phyloP scores from a whole-genome alignment of 2,888 invertebrate genomes.

The Parthenolecanium corni region DNA sequence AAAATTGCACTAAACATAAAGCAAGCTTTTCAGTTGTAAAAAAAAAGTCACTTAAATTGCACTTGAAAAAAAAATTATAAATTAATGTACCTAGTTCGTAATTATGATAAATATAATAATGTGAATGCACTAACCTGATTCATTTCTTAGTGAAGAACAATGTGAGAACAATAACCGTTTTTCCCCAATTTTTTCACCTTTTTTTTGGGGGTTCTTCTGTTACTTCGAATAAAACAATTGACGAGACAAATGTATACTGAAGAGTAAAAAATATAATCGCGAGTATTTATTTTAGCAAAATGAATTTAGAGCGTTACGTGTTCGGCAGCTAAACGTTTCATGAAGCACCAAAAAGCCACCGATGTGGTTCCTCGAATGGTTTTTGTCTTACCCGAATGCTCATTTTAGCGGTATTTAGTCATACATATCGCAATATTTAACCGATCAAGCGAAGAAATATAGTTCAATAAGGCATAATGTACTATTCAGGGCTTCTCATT shows the following conservation, averaged over 20 bases:
- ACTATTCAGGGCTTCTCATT: not conserved
- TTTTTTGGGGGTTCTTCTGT: not conserved
- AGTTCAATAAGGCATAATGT: conserved; percentile 17
- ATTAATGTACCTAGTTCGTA: not conserved
- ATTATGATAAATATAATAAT: not conserved
- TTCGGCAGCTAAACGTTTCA: conserved; percentile 1
- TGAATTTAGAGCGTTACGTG: conserved; percentile 7
- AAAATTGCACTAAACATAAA: too few species aligned
- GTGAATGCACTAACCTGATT: conserved; percentile 9
- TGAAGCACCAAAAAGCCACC: conserved; percentile 10
- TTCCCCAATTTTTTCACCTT: too few species aligned
- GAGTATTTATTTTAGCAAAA: conserved; percentile 6
- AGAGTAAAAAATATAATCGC: conserved; percentile 4
- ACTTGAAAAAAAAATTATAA: not conserved
- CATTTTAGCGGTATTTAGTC: conserved; percentile 20
- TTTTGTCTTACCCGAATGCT: conserved; percentile 20
- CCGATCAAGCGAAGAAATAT: conserved; percentile 19
- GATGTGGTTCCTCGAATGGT: conserved; percentile 14
- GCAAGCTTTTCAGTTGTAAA: too few species aligned
- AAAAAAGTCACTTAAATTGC: too few species aligned
- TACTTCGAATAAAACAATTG: not conserved
- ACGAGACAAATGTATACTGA: conserved; percentile 1
- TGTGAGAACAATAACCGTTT: not conserved
- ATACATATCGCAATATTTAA: conserved; percentile 23
- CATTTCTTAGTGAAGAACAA: conserved; percentile 9